These are phyloP conservation scores for Cynoglossus semilaevis DNA, from an alignment of 2,113 vertebrate genomes.

Conservation along the genomic window DNA sequence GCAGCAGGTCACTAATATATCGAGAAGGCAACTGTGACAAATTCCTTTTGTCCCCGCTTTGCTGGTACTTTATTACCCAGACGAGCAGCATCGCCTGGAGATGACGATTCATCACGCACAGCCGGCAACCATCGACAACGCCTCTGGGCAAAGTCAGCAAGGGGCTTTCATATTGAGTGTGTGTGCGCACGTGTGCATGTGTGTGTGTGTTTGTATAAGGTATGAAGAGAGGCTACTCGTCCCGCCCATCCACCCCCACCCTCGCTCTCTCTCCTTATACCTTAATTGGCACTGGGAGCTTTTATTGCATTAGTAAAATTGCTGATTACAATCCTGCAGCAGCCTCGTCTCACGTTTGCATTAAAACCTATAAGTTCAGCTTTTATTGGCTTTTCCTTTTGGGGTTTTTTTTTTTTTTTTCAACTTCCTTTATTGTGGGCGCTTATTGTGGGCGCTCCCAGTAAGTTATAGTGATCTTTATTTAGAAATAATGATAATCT, in stretches of 20 bases:
- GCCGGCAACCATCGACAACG: slow-evolving; percentile 69
- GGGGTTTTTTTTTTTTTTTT: not conserved
- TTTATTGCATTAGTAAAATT: slow-evolving; percentile 67
- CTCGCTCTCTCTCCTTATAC: not conserved
- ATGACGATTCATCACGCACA: slow-evolving; percentile 80
- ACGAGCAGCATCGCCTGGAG: slow-evolving; percentile 74
- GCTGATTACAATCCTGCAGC: slow-evolving; percentile 56
- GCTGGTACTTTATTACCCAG: slow-evolving; percentile 81
- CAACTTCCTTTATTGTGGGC: slow-evolving; percentile 8
- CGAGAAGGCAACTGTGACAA: slow-evolving; percentile 76
- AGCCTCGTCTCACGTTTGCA: slow-evolving; percentile 25
- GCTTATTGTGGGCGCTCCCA: slow-evolving; percentile 10
- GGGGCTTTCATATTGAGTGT: slow-evolving; percentile 63
- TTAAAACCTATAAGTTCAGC: slow-evolving; percentile 29
- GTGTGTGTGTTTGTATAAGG: slow-evolving; percentile 2
- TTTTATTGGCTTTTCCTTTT: slow-evolving; percentile 19
- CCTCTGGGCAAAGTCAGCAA: slow-evolving; percentile 70
- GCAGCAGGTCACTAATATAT: slow-evolving; percentile 69
- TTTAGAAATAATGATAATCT: slow-evolving; percentile 37
- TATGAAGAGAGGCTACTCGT: not conserved
- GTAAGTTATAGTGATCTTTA: slow-evolving; percentile 34
- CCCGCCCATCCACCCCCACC: not conserved
- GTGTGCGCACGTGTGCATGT: slow-evolving; percentile 2
- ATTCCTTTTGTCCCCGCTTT: slow-evolving; percentile 80
- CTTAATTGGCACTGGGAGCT: slow-evolving; percentile 52